A percentile compares a stretch with the other conserved stretches of the same genome.
Evolutionary conservation across 2,888 invertebrate genomes (phyloP).

Genomic region (Rotaria sp.): DNA sequence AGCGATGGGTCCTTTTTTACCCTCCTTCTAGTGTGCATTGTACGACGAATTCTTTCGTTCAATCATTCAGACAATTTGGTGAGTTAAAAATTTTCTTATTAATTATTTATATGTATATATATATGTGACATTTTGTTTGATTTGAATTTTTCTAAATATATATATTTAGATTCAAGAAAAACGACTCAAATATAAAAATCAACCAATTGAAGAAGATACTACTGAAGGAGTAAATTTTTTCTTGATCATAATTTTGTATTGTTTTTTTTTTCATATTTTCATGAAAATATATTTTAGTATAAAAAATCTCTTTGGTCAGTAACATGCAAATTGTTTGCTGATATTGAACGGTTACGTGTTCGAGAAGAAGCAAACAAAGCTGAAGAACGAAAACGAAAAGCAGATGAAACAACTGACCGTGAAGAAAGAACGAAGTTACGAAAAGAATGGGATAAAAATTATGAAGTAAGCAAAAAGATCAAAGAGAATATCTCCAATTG

Average conservation of each 20-base stretch:
- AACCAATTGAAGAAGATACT: constrained; percentile 68
- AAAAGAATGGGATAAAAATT: constrained; percentile 40
- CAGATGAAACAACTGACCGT: constrained; percentile 37
- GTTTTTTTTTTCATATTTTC: not conserved
- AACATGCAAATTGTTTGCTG: constrained; percentile 93
- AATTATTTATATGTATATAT: not conserved
- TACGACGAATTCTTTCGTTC: not conserved
- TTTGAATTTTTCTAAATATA: not conserved
- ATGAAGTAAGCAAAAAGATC: constrained; percentile 22
- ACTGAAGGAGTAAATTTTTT: constrained; percentile 51
- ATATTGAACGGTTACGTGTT: constrained; percentile 62
- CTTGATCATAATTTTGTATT: not conserved
- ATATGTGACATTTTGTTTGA: not conserved
- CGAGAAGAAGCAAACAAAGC: constrained; percentile 54
- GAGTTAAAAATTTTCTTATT: not conserved
- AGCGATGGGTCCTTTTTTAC: constrained; percentile 10
- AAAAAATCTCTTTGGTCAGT: constrained; percentile 92
- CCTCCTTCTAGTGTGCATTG: constrained; percentile 6
- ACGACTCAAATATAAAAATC: constrained; percentile 68
- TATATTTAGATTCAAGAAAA: constrained; percentile 46
- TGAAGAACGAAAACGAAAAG: constrained; percentile 47
- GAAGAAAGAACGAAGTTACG: constrained; percentile 35
- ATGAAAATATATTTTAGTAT: constrained; percentile 49
- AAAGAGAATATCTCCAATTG: no score
- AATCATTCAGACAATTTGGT: constrained; percentile 1